Conservation (phyloP, 2,888 invertebrate genomes). For the Osmoderma eremita region DNA sequence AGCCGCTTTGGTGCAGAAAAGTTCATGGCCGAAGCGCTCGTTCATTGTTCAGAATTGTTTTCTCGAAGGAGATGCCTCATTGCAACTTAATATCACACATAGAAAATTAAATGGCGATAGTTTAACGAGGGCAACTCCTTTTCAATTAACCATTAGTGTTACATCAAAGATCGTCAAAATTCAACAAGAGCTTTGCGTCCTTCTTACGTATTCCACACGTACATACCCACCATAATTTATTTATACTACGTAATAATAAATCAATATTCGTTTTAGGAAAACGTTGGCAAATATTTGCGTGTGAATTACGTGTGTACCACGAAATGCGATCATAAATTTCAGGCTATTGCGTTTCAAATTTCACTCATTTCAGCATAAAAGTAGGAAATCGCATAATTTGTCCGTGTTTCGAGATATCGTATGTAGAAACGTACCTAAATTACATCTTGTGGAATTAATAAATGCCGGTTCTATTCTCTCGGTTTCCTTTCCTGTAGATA, state of each 20-base stretch:
- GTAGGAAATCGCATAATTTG: conserved; percentile 4
- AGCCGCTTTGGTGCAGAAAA: no score
- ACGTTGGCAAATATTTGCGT: conserved; percentile 14
- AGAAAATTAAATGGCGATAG: no score
- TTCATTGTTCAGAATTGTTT: no score
- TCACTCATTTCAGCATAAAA: conserved; percentile 6
- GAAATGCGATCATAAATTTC: background rate
- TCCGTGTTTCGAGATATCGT: background rate
- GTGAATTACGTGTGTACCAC: background rate
- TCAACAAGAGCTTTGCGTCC: no score
- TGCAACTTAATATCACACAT: no score
- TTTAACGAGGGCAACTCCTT: no score
- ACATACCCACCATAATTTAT: background rate
- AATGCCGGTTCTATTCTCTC: background rate
- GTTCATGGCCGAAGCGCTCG: no score
- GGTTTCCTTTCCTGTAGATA: background rate
- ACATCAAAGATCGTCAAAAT: no score
- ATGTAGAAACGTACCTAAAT: background rate
- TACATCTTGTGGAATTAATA: conserved; percentile 5
- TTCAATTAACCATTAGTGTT: no score
- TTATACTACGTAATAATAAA: background rate
- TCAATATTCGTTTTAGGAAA: conserved; percentile 10
- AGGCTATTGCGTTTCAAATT: conserved; percentile 5
- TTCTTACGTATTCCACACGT: no score
- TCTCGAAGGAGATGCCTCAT: no score